A percentile compares a stretch with the other conserved stretches of the same genome.
Evolutionary conservation across 2,888 invertebrate genomes (phyloP).

Genomic region (Protonemura montana): DNA sequence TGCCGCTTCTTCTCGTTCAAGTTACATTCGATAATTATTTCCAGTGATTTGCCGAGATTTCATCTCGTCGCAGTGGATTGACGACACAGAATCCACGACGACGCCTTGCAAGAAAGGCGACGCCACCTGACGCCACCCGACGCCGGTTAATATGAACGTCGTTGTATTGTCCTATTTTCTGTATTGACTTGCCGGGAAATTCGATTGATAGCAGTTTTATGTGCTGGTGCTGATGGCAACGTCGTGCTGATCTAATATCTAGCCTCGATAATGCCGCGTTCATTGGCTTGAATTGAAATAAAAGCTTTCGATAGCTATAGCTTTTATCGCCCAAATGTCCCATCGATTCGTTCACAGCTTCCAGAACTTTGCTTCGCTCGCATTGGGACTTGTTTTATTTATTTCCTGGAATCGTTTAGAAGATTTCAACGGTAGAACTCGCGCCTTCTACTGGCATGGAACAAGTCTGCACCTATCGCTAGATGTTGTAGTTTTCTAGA

Average conservation of each 20-base stretch:
- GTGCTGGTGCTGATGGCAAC: not conserved
- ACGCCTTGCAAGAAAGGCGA: too few species aligned
- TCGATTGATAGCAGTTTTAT: not conserved
- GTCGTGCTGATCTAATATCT: not conserved
- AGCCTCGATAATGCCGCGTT: not conserved
- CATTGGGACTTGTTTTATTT: not conserved
- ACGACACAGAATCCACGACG: too few species aligned
- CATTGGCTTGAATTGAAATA: not conserved
- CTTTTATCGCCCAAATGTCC: not conserved
- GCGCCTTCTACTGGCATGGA: too few species aligned
- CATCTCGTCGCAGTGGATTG: too few species aligned
- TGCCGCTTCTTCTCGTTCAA: too few species aligned
- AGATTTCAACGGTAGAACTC: too few species aligned
- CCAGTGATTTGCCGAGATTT: too few species aligned
- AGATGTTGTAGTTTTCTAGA: too few species aligned
- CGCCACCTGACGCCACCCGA: too few species aligned
- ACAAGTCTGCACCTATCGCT: too few species aligned
- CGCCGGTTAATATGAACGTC: not conserved
- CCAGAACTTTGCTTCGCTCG: not conserved
- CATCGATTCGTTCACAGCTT: not conserved
- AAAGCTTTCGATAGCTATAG: not conserved
- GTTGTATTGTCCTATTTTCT: not conserved
- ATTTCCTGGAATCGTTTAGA: too few species aligned
- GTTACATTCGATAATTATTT: too few species aligned
- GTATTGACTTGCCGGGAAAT: not conserved